Base-by-base conservation (phyloP, 1,140 invertebrate genomes). In the Saccostrea glomerata region DNA sequence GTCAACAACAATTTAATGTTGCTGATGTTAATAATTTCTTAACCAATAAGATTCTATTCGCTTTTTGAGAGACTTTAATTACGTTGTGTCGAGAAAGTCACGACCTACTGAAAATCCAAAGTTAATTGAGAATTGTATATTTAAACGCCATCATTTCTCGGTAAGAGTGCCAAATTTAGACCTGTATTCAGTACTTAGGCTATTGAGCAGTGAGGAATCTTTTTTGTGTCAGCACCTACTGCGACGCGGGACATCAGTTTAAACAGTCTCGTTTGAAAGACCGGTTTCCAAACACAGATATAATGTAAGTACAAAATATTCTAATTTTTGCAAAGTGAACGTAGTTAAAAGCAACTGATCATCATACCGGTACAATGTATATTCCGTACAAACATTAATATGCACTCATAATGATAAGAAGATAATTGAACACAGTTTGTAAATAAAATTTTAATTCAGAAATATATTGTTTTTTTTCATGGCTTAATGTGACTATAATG, bases 401-500 rank as follows among this genome's bases (percentile, higher is more conserved):
- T 20, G 58, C 13, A 60, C 13, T 60, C 12, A 17, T 60, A 13
- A 4, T 20, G 20, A 15, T 17, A 12, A 20, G 13, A 15, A 4
- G 13, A 13, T 4, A 60, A 60, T 60, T 9, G 4, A 60, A 60
- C 58, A 20, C 58, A 20, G 13, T 17, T 3, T 17, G 12, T 17
- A 5, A 82, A 25, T 40, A 20, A 82, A 82, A 82, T 11, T 20
- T 36, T 30, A 17, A 82, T 36, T 6, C 17, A 30, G 25, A 30
- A 30, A 82, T 82, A 4, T 36, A 17, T 47, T 47, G 23, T 60
- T 30, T 6, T 60, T 6, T 15, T 60, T 17, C n/a, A 63, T 63
- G 58, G 58, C 5, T 63, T 17, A 6, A n/a, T 63, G n/a, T 63
- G 58, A 82, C 60, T 83, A 58, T 91, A 96, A 77, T 95, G 93